Evolutionary conservation across 2,113 vertebrate species (phyloP), one percentile per base, ranked within the genome.

Genomic region (Pyxicephalus adspersus): DNA sequence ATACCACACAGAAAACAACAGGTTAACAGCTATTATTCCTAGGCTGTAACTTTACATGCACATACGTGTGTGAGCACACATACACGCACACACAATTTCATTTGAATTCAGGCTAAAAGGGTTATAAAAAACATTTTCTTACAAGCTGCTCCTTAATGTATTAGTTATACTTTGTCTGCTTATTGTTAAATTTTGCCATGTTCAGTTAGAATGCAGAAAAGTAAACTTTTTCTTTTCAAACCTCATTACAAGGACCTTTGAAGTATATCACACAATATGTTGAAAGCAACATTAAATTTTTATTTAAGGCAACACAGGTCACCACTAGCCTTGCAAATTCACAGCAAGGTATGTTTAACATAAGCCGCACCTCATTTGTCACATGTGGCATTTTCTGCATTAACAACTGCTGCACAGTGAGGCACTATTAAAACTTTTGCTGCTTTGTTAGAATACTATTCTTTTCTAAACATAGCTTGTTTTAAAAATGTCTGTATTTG

Each of bases 281-380:
- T 91, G 90, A 88, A 85, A 85, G 71, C 87, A 84, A 84, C 91
- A 94, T 94, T 94, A 94, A 94, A 93, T 91, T 94, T 93, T 94
- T 89, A 94, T 93, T 89, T 88, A 87, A 92, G 91, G 89, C 86
- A 83, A 90, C 85, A 72, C 84, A 83, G 91, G 92, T 93, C 87
- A 86, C 87, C 88, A 87, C 89, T 84, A 87, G 89, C 87, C 74
- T 85, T 86, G 89, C 84, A 90, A 87, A 90, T 94, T 92, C 91
- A 89, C 93, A 93, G 92, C 91, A 90, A 92, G 92, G 90, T 90
- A 87, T 55, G 84, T 89, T 85, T 90, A 91, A 89, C 86, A 85
- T 89, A 89, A 88, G 89, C 89, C 87, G 87, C 83, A 77, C 87
- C 88, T 90, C 92, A 87, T 94, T 87, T 91, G 87, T 94, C 92